phyloP scores from a whole-genome alignment of 2,888 invertebrate species.

The Belgica antarctica region DNA sequence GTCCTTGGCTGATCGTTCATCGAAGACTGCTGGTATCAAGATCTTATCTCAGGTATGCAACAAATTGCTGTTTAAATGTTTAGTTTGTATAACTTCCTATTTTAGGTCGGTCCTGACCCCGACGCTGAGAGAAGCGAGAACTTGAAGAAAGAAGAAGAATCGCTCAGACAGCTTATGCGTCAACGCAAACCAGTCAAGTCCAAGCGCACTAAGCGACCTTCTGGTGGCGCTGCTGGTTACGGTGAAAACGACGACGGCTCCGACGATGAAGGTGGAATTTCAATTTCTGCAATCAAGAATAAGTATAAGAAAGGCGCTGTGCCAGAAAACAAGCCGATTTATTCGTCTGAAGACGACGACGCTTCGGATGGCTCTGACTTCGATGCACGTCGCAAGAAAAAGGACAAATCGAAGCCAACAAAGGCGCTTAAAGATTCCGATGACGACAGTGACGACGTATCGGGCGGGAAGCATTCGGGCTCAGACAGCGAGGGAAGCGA shows the following conservation, averaged over 20 bases:
- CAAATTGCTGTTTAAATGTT: too few relatives aligned
- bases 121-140: conserved; percentile 88
- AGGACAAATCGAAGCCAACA: conserved; percentile 73
- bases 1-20: conserved; percentile 91
- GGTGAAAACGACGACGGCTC: conserved; percentile 77
- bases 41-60: conserved; percentile 91
- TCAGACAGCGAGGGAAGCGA: conserved; percentile 29
- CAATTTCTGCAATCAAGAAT: conserved; percentile 90
- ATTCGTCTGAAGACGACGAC: conserved; percentile 75
- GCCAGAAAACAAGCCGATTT: conserved; percentile 65
- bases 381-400: conserved; percentile 69
- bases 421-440: conserved; percentile 81
- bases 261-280: conserved; percentile 92
- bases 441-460: conserved; percentile 54
- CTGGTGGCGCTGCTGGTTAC: conserved; percentile 53
- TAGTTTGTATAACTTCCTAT: too few relatives aligned
- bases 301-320: conserved; percentile 74
- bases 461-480: conserved; percentile 37
- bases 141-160: conserved; percentile 97
- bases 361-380: conserved; percentile 71
- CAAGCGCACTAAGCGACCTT: conserved; percentile 53
- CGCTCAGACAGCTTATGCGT: conserved; percentile 83
- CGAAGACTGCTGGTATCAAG: conserved; percentile 90
- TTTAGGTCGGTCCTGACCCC: conserved; percentile 73
- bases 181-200: conserved; percentile 55